Conservation (phyloP, 2,113 vertebrate species). For the Bagarius yarrelli region DNA sequence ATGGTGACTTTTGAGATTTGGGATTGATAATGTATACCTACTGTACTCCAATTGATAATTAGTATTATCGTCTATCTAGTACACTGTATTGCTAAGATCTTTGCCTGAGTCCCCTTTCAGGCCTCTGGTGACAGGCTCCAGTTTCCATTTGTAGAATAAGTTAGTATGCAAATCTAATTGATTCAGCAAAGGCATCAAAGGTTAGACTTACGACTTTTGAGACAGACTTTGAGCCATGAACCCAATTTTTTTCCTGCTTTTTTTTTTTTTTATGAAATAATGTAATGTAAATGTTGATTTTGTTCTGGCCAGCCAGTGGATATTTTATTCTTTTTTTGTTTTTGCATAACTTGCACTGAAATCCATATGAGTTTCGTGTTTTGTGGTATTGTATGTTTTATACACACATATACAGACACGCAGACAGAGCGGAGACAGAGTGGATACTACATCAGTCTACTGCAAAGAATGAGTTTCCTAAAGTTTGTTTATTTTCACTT, state of each 20-base stretch:
- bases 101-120: too few species aligned
- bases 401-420: not conserved
- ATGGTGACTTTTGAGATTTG: too few species aligned
- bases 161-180: too few species aligned
- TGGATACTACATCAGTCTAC: conserved; percentile 13
- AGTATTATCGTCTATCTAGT: too few species aligned
- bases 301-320: not conserved
- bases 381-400: not conserved
- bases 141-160: too few species aligned
- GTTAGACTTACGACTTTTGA: not conserved
- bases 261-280: not conserved
- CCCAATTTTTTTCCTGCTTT: not conserved
- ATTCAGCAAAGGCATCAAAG: too few species aligned
- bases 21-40: not conserved
- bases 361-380: not conserved
- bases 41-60: not conserved
- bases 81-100: too few species aligned
- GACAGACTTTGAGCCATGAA: not conserved
- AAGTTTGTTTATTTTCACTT: conserved; percentile 50
- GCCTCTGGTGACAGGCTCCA: too few species aligned
- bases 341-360: not conserved
- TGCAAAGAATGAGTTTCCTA: conserved; percentile 52
- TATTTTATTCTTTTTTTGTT: conserved; percentile 2
- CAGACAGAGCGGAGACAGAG: not conserved
- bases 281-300: not conserved